phyloP scores from a whole-genome alignment of 2,797 vertebrate species.

The Scarus forsteni region DNA sequence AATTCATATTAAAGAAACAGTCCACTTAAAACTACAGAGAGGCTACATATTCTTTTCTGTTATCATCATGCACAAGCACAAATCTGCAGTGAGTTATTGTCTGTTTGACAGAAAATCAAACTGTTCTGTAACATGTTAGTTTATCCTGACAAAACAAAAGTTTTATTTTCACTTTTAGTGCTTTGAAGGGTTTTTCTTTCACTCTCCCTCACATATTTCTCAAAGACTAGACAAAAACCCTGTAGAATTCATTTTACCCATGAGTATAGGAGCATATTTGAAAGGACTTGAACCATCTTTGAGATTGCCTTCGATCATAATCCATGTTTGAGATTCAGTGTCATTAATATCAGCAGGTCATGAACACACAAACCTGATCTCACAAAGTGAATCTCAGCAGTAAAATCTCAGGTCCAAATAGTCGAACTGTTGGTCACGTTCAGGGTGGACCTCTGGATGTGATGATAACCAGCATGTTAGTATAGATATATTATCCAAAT shows the following conservation, averaged over 20 bases:
- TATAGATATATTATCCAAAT: constrained; percentile 32
- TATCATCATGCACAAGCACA: constrained; percentile 42
- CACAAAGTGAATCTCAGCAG: constrained; percentile 59
- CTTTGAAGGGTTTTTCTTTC: constrained; percentile 5
- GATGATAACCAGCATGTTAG: constrained; percentile 64
- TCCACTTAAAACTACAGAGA: constrained; percentile 33
- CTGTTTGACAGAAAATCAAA: not conserved
- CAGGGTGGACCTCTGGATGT: constrained; percentile 66
- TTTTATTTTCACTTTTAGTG: not conserved
- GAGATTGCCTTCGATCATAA: constrained; percentile 23
- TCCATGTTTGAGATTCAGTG: constrained; percentile 23
- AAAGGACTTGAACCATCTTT: constrained; percentile 18
- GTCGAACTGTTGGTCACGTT: constrained; percentile 59
- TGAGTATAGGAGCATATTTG: constrained; percentile 14
- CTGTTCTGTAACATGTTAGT: constrained; percentile 25
- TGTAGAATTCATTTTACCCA: not conserved
- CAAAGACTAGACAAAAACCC: not conserved
- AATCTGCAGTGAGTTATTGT: constrained; percentile 8
- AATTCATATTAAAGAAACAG: not conserved
- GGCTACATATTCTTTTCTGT: constrained; percentile 17
- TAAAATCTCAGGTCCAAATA: constrained; percentile 83
- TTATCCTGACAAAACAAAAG: not conserved
- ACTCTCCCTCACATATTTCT: constrained; percentile 3
- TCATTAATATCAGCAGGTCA: constrained; percentile 18
- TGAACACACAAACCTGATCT: constrained; percentile 35